Conservation (phyloP, 2,888 invertebrate species). For the Rhamphomyia laevipes region DNA sequence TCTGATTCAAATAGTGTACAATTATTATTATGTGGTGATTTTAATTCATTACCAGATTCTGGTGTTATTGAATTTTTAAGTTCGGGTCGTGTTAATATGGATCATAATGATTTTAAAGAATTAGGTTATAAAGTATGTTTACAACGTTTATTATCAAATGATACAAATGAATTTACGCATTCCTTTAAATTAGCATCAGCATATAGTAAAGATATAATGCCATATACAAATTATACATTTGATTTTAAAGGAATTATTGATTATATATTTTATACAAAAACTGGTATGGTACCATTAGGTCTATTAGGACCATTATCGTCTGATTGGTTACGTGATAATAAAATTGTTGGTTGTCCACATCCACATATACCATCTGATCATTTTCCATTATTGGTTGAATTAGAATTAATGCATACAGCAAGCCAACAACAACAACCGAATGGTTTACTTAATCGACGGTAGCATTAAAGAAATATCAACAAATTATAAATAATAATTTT, state of each 20-base stretch:
- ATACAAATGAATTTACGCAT: constrained; percentile 88
- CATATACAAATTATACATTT: constrained; percentile 97
- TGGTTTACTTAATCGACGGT: constrained; percentile 76
- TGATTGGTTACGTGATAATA: constrained; percentile 90
- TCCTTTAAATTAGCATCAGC: constrained; percentile 92
- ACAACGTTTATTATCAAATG: constrained; percentile 78
- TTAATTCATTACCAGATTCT: constrained; percentile 96
- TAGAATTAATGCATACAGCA: constrained; percentile 76
- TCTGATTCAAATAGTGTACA: constrained; percentile 74
- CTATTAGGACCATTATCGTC: constrained; percentile 87
- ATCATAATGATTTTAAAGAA: constrained; percentile 94
- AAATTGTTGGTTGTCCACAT: constrained; percentile 95
- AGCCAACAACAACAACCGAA: constrained; percentile 56
- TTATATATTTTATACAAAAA: constrained; percentile 97
- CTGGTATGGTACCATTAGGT: constrained; percentile 89
- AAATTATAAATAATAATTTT: not conserved
- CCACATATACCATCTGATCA: constrained; percentile 96
- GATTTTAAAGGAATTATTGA: constrained; percentile 99
- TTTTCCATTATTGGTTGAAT: constrained; percentile 80
- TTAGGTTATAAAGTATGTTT: constrained; percentile 84
- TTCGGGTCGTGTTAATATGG: constrained; percentile 76
- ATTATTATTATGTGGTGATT: constrained; percentile 90
- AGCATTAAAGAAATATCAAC: constrained; percentile 44
- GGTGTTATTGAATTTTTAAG: constrained; percentile 94
- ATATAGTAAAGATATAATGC: constrained; percentile 92